Evolutionary conservation across 2,797 vertebrate species (phyloP), one percentile per base, ranked within the genome.

Genomic region (Galago senegalensis): DNA sequence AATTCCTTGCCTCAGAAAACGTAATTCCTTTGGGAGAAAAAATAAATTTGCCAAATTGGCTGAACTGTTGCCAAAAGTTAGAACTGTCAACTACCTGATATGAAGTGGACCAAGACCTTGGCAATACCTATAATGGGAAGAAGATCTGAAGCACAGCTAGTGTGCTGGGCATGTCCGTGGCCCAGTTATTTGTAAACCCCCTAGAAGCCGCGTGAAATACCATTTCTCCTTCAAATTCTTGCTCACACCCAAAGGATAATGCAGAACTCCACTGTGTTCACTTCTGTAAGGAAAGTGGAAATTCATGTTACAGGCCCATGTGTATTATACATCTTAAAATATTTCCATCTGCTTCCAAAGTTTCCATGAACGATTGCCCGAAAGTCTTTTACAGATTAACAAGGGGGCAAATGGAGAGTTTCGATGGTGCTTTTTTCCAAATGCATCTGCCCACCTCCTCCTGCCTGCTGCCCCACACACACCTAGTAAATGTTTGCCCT

Each of bases 341-440:
- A 98, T 98, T 98, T 98, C 98, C 98, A 98, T 98, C 98, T 98
- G 98, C 98, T 98, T 97, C 98, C 95, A 94, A 98, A 98, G 96
- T 98, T 99, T 98, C 98, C 98, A 98, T 97, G 93, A 87, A 79
- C 89, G 97, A 95, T 97, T 98, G 98, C 98, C 98, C 98, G 97
- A 97, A 98, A 97, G 97, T 95, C 98, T 98, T 93, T 96, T 98
- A 97, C 97, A 98, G 98, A 98, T 98, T 98, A 98, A 97, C 97
- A 98, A 70, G 90, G 97, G 96, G 97, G 97, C 97, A 98, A 98
- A 97, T 95, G 98, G 97, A 98, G 98, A 98, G 87, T 97, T 97
- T 98, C 93, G 18, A 94, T 82, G 96, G 96, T 97, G 96, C 91
- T 94, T 98, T 43, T 98, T 97, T 91, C 96, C 94, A 34, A 49